Evolutionary conservation across 2,113 vertebrate species (phyloP).

Genomic region (Sceloporus tristichus): DNA sequence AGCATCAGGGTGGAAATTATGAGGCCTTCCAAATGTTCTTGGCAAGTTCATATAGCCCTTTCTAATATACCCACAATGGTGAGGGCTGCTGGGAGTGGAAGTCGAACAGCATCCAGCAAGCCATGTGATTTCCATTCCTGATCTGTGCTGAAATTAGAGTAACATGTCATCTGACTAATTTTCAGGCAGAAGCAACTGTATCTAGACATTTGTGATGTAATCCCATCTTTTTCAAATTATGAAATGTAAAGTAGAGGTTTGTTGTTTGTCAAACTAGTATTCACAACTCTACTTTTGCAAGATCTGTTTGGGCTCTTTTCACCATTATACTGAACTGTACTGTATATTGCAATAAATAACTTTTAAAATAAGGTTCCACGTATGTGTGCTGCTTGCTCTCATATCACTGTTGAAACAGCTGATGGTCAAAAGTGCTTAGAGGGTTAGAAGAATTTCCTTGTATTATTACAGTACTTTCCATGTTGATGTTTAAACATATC

Average conservation of each 20-base stretch:
- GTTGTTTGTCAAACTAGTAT: rapidly evolving
- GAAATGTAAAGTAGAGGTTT: neutral
- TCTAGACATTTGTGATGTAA: neutral
- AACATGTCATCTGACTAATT: neutral
- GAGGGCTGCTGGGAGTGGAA: no score
- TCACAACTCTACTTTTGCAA: conserved; percentile 12
- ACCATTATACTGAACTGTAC: conserved; percentile 1
- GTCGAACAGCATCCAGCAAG: no score
- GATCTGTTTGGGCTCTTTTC: neutral
- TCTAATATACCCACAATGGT: no score
- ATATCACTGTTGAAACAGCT: rapidly evolving
- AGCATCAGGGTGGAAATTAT: neutral
- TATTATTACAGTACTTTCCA: neutral
- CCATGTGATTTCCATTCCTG: no score
- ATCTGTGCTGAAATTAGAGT: neutral
- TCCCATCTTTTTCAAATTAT: neutral
- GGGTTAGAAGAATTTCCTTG: neutral
- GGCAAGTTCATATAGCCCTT: no score
- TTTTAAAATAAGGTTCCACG: neutral
- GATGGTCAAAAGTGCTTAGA: neutral
- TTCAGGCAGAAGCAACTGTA: neutral
- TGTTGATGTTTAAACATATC: neutral
- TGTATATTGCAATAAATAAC: conserved; percentile 34
- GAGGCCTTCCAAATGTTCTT: no score
- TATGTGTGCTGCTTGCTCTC: neutral